These are phyloP conservation scores for Arenicola marina DNA, from an alignment of 2,888 invertebrate genomes.

Conservation along the genomic window DNA sequence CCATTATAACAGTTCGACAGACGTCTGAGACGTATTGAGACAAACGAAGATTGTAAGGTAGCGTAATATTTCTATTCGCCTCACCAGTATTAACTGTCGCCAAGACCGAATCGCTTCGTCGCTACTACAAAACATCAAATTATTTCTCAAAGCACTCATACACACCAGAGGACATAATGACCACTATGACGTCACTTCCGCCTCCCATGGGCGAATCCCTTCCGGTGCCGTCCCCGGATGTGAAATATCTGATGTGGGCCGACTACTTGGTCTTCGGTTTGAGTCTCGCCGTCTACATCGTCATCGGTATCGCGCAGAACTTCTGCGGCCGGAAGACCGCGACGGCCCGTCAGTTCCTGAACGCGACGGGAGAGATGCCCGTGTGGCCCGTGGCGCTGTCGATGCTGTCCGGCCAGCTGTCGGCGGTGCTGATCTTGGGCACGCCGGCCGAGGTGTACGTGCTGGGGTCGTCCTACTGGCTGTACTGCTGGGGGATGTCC, in stretches of 20 bases:
- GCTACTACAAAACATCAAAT: too few species aligned
- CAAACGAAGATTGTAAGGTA: too few species aligned
- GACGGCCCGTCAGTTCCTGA: constrained; percentile 2
- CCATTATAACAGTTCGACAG: too few species aligned
- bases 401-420: constrained; percentile 9
- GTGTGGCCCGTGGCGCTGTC: constrained; percentile 13
- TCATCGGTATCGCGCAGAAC: constrained; percentile 1
- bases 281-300: constrained; percentile 1
- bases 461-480: constrained; percentile 11
- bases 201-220: too few species aligned
- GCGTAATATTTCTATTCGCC: too few species aligned
- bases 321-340: neutral
- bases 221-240: neutral
- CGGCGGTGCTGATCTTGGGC: constrained; percentile 19
- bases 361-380: constrained; percentile 6
- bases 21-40: too few species aligned
- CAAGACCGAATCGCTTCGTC: too few species aligned
- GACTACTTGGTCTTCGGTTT: constrained; percentile 7
- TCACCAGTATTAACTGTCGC: too few species aligned
- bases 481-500: constrained; percentile 35
- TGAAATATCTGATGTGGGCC: neutral
- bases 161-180: too few species aligned
- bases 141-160: too few species aligned
- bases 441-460: constrained; percentile 23
- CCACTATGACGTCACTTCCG: too few species aligned